Percentiles rank a stretch among this genome's conserved stretches.
Evolutionary conservation across 2,113 vertebrate genomes (phyloP).

Genomic region (Mus musculus): DNA sequence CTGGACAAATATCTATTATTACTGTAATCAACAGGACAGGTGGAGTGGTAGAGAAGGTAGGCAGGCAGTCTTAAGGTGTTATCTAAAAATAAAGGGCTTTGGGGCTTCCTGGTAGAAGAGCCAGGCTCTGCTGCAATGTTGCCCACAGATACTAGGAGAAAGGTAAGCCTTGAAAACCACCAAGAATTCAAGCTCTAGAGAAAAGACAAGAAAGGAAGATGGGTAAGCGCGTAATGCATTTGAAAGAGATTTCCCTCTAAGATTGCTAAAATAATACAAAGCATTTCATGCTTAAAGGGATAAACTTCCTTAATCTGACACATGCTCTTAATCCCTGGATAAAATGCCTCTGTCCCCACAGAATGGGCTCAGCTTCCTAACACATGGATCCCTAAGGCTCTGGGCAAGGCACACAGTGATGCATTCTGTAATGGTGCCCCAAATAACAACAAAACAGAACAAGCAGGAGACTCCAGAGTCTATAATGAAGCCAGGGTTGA

Average conservation of each 20-base stretch:
- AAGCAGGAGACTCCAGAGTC: not conserved
- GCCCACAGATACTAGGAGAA: not conserved
- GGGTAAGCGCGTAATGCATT: slow-evolving; percentile 67
- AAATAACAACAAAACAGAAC: not conserved
- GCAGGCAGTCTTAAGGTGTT: not conserved
- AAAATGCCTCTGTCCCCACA: slow-evolving; percentile 52
- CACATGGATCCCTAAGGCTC: not conserved
- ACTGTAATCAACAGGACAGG: not conserved
- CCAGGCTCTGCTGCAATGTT: not conserved
- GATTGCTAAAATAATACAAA: slow-evolving; percentile 74
- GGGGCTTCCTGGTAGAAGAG: not conserved
- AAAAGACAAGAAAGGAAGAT: slow-evolving; percentile 63
- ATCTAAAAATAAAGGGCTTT: not conserved
- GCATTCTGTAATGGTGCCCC: not conserved
- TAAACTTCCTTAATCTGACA: slow-evolving; percentile 75
- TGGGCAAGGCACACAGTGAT: not conserved
- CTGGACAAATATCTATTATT: slow-evolving; percentile 29
- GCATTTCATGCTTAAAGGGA: slow-evolving; percentile 78
- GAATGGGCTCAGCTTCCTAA: slow-evolving; percentile 46
- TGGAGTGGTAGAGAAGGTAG: not conserved
- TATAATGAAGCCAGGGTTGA: not conserved
- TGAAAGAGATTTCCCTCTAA: slow-evolving; percentile 71
- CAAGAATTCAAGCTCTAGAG: not conserved
- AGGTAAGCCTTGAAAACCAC: not conserved
- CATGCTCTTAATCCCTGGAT: slow-evolving; percentile 68